phyloP scores from a whole-genome alignment of 2,888 invertebrate genomes.

The Panzeria rudis region DNA sequence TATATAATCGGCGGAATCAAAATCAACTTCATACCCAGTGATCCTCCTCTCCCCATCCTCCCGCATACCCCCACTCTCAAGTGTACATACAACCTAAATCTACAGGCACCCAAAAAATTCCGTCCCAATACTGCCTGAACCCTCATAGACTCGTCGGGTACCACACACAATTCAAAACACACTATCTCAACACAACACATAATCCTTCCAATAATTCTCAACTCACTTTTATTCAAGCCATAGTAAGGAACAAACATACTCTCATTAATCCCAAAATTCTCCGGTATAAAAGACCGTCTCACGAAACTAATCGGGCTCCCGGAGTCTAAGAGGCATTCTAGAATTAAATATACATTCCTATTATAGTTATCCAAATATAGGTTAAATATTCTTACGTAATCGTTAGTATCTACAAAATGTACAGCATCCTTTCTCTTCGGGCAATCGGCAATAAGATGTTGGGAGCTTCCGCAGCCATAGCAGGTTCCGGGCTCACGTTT shows the following conservation, averaged over 20 bases:
- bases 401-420: neutral
- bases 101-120: neutral
- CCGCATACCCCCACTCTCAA: too few relatives aligned
- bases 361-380: neutral
- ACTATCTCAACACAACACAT: neutral
- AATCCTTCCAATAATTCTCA: conserved; percentile 1
- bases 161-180: neutral
- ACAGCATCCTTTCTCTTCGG: neutral
- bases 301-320: conserved; percentile 20
- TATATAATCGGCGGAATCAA: neutral
- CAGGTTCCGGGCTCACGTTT: conserved; percentile 22
- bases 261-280: neutral
- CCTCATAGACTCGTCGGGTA: conserved; percentile 7
- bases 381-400: conserved; percentile 42
- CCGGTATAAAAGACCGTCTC: neutral
- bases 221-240: conserved; percentile 17
- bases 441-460: conserved; percentile 12
- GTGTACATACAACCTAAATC: conserved; percentile 15
- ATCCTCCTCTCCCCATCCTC: neutral
- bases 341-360: neutral
- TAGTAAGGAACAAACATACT: neutral
- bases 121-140: conserved; percentile 14
- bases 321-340: conserved; percentile 26
- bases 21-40: neutral
- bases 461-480: conserved; percentile 22